Evolutionary conservation across 2,797 vertebrate genomes (phyloP).

Genomic region (Harpagifer antarcticus): DNA sequence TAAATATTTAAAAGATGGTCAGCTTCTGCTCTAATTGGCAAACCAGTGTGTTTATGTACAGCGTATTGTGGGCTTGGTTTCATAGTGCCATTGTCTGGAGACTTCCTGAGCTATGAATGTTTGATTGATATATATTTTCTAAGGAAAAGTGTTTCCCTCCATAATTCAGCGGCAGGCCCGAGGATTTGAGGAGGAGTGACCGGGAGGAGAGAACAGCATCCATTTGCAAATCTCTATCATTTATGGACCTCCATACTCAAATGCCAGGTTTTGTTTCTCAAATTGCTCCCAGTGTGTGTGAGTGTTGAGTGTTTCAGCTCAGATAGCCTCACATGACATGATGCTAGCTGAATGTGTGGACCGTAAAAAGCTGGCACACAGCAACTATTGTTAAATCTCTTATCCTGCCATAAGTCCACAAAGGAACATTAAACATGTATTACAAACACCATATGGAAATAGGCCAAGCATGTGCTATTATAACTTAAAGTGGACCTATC

Average conservation of each 20-base stretch:
- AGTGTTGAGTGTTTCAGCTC: constrained; percentile 32
- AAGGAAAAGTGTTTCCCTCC: constrained; percentile 67
- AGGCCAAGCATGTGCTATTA: no score
- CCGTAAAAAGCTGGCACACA: constrained; percentile 36
- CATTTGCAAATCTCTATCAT: constrained; percentile 82
- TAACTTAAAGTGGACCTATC: no score
- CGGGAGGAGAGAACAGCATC: constrained; percentile 61
- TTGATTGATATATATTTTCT: constrained; percentile 78
- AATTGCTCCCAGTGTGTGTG: constrained; percentile 25
- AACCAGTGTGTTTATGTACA: constrained; percentile 43
- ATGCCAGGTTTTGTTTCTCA: constrained; percentile 60
- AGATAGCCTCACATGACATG: constrained; percentile 44
- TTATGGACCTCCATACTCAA: constrained; percentile 67
- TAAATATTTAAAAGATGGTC: constrained; percentile 80
- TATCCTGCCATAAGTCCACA: no score
- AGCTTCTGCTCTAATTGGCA: constrained; percentile 84
- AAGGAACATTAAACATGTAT: no score
- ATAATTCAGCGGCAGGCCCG: constrained; percentile 70
- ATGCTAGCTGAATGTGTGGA: constrained; percentile 40
- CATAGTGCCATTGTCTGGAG: constrained; percentile 71
- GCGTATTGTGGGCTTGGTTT: constrained; percentile 41
- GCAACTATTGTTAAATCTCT: constrained; percentile 44
- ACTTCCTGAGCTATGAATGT: constrained; percentile 73
- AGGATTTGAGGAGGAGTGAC: constrained; percentile 43
- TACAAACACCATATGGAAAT: no score